Percentiles rank a stretch among this genome's conserved stretches.
Conservation (phyloP, 53 echinoderm and acorn worm species). For the Antedon mediterranea region DNA sequence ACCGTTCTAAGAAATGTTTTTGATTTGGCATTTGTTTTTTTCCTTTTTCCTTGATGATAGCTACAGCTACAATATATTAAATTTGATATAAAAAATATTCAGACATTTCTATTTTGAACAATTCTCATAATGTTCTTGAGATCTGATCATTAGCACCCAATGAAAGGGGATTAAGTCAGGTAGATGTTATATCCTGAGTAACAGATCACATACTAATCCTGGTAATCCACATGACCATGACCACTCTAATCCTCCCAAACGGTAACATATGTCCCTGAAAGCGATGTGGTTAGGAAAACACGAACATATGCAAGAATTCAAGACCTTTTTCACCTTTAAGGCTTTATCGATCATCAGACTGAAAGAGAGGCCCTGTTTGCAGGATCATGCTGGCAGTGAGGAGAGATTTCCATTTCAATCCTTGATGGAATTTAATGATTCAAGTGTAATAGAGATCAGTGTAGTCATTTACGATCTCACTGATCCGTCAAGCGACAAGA, state of each 20-base stretch:
- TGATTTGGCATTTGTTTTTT: too few species aligned
- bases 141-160: neutral
- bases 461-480: too few species aligned
- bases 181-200: neutral
- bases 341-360: neutral
- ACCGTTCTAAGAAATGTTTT: too few species aligned
- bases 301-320: neutral
- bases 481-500: too few species aligned
- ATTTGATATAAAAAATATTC: too few species aligned
- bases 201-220: neutral
- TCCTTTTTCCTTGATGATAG: too few species aligned
- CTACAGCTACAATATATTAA: too few species aligned
- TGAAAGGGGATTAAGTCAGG: neutral
- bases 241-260: neutral
- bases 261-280: conserved; percentile 1
- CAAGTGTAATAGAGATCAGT: too few species aligned
- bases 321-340: neutral
- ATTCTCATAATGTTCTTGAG: too few species aligned
- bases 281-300: neutral
- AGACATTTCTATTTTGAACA: too few species aligned
- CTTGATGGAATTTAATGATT: too few species aligned
- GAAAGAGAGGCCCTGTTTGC: neutral
- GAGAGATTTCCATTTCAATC: neutral
- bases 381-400: neutral
- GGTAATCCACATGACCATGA: neutral